Percentiles rank a stretch among this genome's conserved stretches.
Conservation (phyloP, 2,113 vertebrate genomes). For the Semicossyphus pulcher region DNA sequence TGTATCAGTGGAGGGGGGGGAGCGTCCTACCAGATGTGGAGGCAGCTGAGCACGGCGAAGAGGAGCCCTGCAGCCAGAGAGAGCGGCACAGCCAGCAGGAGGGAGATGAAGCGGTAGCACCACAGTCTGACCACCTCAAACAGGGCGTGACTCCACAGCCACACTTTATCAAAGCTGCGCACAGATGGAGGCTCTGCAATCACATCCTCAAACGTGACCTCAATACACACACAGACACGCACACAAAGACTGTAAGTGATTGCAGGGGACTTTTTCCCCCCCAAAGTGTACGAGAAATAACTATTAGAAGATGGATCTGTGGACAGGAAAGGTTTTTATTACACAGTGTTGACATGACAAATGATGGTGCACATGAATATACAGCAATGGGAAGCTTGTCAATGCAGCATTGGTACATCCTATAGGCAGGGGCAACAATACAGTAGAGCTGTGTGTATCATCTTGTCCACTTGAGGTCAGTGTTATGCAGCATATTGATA, state of each 20-base stretch:
- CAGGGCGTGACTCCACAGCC: conserved; percentile 74
- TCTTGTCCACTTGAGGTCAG: conserved; percentile 57
- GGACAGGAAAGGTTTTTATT: no score
- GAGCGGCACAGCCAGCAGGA: conserved; percentile 72
- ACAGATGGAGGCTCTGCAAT: conserved; percentile 74
- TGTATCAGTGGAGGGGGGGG: not conserved
- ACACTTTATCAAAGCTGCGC: conserved; percentile 75
- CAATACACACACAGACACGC: conserved; percentile 16
- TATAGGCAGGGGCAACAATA: not conserved
- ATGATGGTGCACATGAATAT: not conserved
- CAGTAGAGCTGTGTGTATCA: not conserved
- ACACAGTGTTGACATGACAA: no score
- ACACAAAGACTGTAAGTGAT: not conserved
- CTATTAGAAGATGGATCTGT: not conserved
- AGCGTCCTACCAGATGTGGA: conserved; percentile 76
- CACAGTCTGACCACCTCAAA: conserved; percentile 75
- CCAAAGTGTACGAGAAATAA: not conserved
- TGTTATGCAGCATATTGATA: conserved; percentile 10
- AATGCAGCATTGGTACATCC: no score
- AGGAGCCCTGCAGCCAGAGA: conserved; percentile 71
- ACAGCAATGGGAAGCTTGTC: no score
- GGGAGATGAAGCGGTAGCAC: conserved; percentile 68
- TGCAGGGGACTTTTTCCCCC: not conserved
- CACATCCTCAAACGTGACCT: conserved; percentile 80
- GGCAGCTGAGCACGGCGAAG: conserved; percentile 72